These are phyloP conservation scores for Medauroidea extradentata DNA, from an alignment of 1,140 invertebrate species.

Conservation along the genomic window DNA sequence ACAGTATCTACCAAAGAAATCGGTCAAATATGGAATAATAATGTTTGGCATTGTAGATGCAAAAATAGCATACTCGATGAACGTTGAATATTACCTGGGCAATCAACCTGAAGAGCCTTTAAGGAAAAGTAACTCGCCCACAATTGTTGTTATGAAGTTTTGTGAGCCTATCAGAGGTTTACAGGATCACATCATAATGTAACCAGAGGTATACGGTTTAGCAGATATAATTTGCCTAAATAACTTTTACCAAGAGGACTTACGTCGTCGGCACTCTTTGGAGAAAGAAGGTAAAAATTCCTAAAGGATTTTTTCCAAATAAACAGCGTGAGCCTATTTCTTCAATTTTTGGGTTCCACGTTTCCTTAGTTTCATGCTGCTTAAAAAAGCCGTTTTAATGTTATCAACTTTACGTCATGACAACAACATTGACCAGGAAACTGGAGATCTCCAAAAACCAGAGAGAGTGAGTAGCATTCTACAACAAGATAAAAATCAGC, in stretches of 20 bases:
- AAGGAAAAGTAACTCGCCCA: slow-evolving; percentile 29
- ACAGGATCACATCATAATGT: slow-evolving; percentile 28
- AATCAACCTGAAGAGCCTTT: slow-evolving; percentile 36
- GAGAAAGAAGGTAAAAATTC: slow-evolving; percentile 29
- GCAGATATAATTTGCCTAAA: slow-evolving; percentile 31
- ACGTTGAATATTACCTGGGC: slow-evolving; percentile 33
- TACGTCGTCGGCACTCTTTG: slow-evolving; percentile 33
- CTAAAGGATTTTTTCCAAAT: slow-evolving; percentile 26
- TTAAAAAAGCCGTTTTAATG: slow-evolving; percentile 26
- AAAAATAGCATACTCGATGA: slow-evolving; percentile 31
- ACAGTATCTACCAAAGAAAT: slow-evolving; percentile 45
- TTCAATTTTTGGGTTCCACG: slow-evolving; percentile 29
- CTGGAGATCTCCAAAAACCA: slow-evolving; percentile 30
- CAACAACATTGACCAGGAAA: slow-evolving; percentile 20
- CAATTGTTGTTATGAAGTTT: slow-evolving; percentile 21
- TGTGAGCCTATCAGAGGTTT: slow-evolving; percentile 20
- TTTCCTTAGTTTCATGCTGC: slow-evolving; percentile 29
- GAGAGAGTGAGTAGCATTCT: slow-evolving; percentile 37
- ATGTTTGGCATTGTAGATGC: slow-evolving; percentile 34
- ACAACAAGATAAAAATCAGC: slow-evolving; percentile 41
- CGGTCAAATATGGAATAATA: slow-evolving; percentile 45
- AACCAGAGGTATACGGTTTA: slow-evolving; percentile 29
- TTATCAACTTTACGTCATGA: slow-evolving; percentile 26
- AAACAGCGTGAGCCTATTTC: slow-evolving; percentile 18
- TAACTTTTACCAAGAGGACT: slow-evolving; percentile 19